phyloP scores from a whole-genome alignment of 2,797 vertebrate species.

The Danio jaintianensis region DNA sequence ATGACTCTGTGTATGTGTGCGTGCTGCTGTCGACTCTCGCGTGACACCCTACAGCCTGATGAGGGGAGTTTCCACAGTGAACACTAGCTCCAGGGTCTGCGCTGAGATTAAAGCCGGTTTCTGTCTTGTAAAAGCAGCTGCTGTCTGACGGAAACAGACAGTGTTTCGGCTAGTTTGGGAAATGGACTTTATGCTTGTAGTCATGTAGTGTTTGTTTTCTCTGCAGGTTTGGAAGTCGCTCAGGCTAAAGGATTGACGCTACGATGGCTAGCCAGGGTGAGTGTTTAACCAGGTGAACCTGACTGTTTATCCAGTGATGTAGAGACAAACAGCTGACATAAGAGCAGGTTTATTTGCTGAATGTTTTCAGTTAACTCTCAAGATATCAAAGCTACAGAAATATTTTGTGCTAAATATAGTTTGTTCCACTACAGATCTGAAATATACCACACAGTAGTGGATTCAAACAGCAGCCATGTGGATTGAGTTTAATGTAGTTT shows the following conservation, averaged over 20 bases:
- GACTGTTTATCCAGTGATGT: not conserved
- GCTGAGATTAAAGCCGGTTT: slow-evolving; percentile 28
- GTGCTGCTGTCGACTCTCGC: slow-evolving; percentile 1
- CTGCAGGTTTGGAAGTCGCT: slow-evolving; percentile 77
- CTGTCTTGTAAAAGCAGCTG: slow-evolving; percentile 42
- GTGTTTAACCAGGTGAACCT: slow-evolving; percentile 57
- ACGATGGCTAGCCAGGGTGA: slow-evolving; percentile 87
- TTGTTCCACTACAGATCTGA: no score
- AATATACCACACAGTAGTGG: no score
- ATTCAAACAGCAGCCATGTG: no score
- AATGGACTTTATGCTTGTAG: slow-evolving; percentile 4
- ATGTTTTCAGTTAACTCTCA: not conserved
- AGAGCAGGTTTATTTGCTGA: not conserved
- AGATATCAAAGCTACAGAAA: not conserved
- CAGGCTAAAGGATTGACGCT: slow-evolving; percentile 78
- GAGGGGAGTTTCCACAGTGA: slow-evolving; percentile 57
- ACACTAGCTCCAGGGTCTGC: slow-evolving; percentile 46
- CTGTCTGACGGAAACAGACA: slow-evolving; percentile 48
- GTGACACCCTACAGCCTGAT: slow-evolving; percentile 47
- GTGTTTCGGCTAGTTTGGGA: slow-evolving; percentile 44
- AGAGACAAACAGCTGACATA: slow-evolving; percentile 1
- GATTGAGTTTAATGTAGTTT: no score
- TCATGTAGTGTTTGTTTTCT: not conserved
- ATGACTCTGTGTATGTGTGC: slow-evolving; percentile 50
- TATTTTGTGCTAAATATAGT: not conserved